Evolutionary conservation across 2,797 vertebrate species (phyloP), one percentile per base, ranked within the genome.

Genomic region (Macroramphosus scolopax): DNA sequence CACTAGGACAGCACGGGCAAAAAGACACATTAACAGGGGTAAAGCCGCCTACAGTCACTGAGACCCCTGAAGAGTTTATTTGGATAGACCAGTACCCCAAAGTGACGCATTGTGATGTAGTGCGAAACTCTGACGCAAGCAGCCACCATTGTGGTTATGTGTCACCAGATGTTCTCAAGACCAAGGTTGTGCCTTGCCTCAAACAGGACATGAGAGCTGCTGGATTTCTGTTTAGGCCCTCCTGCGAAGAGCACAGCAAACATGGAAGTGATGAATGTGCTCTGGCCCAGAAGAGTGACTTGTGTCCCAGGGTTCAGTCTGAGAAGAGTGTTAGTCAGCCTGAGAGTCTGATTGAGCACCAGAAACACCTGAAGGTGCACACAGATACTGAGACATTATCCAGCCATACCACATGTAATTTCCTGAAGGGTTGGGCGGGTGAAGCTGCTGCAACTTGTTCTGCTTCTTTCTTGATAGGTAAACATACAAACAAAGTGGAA

Each of bases 51-150:
- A n/a, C 14, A 1, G 29, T 10, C 22, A 28, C 18, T 16, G 17
- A 69, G n/a, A 11, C 13, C 12, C 17, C 48, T 6, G 35, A 68
- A 37, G 62, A 74, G 29, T 43, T 49, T 18, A 3, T 43, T 0
- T 69, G 68, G 67, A 45, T 63, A 25, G 17, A 51, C 26, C 66
- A 24, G 42, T 58, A 76, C 38, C 82, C 80, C 1, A 72, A 53
- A 38, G 82, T 89, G 63, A 77, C 18, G 0, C 83, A 89, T 38
- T 90, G 85, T 38, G 74, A 89, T 17, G 13, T 89, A 34, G 62
- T 74, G 37, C 48, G 61, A 59, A 72, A 53, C 25, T 82, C 55
- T 68, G 45, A 75, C 1, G n/a, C 45, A 17, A 66, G 64, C 42
- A 46, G 56, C 35, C 69, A 58, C 8, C 20, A 65, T 18, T 84